Evolutionary conservation across 23 tunicate genomes (phyloP).

Genomic region (Ciona savignyi): DNA sequence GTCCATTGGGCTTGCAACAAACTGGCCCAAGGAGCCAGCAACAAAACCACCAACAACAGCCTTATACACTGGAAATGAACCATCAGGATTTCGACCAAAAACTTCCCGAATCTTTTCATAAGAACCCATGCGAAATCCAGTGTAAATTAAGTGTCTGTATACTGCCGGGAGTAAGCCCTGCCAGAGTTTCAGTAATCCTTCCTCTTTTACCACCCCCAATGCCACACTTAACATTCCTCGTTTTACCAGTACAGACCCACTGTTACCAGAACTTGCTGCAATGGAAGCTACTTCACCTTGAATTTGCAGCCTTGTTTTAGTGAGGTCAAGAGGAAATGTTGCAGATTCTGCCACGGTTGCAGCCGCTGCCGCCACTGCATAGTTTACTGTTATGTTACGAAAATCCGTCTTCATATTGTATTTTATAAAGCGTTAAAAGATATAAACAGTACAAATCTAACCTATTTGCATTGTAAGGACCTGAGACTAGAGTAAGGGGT

Average conservation of each 20-base stretch:
- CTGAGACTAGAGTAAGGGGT: too few relatives aligned
- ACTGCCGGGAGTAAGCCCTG: constrained; percentile 72
- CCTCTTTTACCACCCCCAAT: constrained; percentile 37
- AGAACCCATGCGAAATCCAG: constrained; percentile 62
- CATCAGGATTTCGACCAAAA: constrained; percentile 56
- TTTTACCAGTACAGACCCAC: constrained; percentile 1
- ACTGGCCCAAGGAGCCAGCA: constrained; percentile 75
- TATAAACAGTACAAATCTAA: too few relatives aligned
- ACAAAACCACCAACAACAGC: constrained; percentile 49
- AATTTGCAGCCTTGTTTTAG: constrained; percentile 71
- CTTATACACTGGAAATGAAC: constrained; percentile 59
- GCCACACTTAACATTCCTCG: constrained; percentile 65
- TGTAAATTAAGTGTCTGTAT: constrained; percentile 53
- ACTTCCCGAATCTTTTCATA: constrained; percentile 69
- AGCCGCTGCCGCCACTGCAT: constrained; percentile 46
- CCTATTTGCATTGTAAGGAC: too few relatives aligned
- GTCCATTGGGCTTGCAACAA: constrained; percentile 84
- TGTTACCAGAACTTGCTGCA: not conserved
- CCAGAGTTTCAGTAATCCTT: constrained; percentile 62
- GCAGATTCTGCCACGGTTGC: constrained; percentile 70
- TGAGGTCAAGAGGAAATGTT: constrained; percentile 66
- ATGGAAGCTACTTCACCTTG: constrained; percentile 51
- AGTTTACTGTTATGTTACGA: constrained; percentile 15
- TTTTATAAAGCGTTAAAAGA: too few relatives aligned
- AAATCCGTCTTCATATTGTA: constrained; percentile 12